phyloP scores from a whole-genome alignment of 2,113 vertebrate species.

The Mus pahari region DNA sequence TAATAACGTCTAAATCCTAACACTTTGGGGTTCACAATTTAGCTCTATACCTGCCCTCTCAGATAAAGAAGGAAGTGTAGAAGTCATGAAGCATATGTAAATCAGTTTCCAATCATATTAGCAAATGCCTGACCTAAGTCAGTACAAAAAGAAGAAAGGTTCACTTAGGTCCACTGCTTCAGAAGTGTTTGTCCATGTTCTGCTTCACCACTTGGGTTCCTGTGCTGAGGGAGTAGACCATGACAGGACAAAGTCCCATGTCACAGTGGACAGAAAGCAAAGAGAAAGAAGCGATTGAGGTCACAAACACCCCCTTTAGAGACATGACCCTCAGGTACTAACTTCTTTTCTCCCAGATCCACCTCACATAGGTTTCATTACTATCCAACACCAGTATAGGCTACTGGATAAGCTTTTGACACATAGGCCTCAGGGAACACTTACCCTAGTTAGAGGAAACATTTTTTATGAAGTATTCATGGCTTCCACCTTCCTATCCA shows the following conservation, averaged over 20 bases:
- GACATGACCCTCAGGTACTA: not conserved
- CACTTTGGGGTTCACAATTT: not conserved
- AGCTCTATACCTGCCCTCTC: not conserved
- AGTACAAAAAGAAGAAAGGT: not conserved
- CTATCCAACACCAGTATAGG: not conserved
- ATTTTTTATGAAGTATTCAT: not conserved
- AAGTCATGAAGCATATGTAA: not conserved
- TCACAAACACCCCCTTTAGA: not conserved
- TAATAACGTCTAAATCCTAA: not conserved
- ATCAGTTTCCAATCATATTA: not conserved
- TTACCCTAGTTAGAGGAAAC: not conserved
- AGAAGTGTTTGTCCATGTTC: not conserved
- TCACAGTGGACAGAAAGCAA: not conserved
- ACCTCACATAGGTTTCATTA: not conserved
- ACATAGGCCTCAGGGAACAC: not conserved
- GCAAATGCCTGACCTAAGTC: not conserved
- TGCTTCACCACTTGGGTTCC: not conserved
- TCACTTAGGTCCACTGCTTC: not conserved
- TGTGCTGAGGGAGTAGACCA: not conserved
- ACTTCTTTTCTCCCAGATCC: not conserved
- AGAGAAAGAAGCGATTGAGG: not conserved
- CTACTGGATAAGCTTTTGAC: not conserved
- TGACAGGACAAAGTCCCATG: not conserved
- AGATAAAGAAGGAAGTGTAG: not conserved
- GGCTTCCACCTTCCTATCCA: not conserved